These are phyloP conservation scores for Odocoileus hemionus DNA, from an alignment of 2,113 vertebrate species.

Conservation along the genomic window DNA sequence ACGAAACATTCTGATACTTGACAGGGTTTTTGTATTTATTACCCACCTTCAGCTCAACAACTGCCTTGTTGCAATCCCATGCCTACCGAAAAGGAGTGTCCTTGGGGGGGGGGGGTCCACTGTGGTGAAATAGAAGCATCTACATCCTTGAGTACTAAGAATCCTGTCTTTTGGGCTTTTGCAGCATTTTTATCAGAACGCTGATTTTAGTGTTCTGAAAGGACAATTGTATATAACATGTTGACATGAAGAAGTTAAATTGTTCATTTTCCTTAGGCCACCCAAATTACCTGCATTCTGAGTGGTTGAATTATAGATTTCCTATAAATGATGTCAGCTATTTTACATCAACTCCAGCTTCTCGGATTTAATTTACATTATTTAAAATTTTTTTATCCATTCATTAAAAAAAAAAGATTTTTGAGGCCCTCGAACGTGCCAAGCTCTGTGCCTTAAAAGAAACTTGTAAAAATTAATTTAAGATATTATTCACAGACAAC, in stretches of 20 bases:
- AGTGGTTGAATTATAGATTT: background rate
- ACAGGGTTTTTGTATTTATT: background rate
- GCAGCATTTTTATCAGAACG: background rate
- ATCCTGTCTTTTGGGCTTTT: background rate
- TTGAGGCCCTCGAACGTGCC: background rate
- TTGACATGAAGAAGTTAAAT: conserved; percentile 27
- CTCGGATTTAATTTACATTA: background rate
- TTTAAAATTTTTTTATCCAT: conserved; percentile 32
- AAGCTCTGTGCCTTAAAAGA: background rate
- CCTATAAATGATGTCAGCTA: background rate
- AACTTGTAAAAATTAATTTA: background rate
- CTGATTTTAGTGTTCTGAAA: background rate
- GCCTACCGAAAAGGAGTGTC: background rate
- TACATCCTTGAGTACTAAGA: background rate
- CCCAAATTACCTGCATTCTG: background rate
- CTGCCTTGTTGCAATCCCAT: background rate
- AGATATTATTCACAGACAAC: background rate
- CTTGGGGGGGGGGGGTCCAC: rapidly evolving
- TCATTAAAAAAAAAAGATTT: background rate
- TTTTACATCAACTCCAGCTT: background rate
- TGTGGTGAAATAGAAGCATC: background rate
- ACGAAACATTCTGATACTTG: background rate
- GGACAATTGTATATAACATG: background rate
- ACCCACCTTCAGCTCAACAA: background rate
- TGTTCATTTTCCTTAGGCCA: background rate